A percentile compares a stretch with the other conserved stretches of the same genome.
Evolutionary conservation across 1,140 invertebrate species (phyloP).

Genomic region (Tetragonula clypearis): DNA sequence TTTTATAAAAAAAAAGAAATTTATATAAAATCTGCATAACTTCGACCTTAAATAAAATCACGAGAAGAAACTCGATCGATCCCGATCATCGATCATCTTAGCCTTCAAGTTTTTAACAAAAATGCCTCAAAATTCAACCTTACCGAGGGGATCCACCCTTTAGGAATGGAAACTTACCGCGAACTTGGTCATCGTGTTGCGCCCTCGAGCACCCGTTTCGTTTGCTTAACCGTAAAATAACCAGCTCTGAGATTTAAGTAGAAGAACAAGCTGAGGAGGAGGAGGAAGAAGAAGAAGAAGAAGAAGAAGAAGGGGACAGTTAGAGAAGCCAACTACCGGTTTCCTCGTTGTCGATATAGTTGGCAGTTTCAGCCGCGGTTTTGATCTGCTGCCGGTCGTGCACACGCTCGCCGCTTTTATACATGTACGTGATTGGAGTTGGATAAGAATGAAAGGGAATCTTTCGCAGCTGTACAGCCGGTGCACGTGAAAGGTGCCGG

Average conservation of each 20-base stretch:
- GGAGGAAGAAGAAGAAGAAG: background rate
- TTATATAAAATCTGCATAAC: too few relatives aligned
- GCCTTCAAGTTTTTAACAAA: background rate
- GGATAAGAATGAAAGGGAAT: slow-evolving; percentile 70
- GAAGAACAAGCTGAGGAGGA: background rate
- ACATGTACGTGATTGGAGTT: slow-evolving; percentile 57
- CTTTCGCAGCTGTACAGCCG: slow-evolving; percentile 42
- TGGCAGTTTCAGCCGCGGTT: slow-evolving; percentile 44
- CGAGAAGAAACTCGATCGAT: too few relatives aligned
- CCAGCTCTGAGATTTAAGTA: too few relatives aligned
- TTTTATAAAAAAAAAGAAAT: too few relatives aligned
- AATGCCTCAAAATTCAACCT: background rate
- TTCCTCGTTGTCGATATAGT: slow-evolving; percentile 29
- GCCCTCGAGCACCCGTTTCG: background rate
- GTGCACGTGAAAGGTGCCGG: slow-evolving; percentile 60
- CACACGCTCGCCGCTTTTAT: slow-evolving; percentile 63
- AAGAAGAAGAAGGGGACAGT: background rate
- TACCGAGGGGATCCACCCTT: background rate
- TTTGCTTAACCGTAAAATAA: background rate
- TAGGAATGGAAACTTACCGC: slow-evolving; percentile 19
- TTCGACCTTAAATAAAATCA: too few relatives aligned
- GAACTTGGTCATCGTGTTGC: slow-evolving; percentile 36
- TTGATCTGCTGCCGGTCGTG: slow-evolving; percentile 57
- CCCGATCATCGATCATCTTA: too few relatives aligned
- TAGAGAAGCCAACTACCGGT: slow-evolving; percentile 3